phyloP scores from a whole-genome alignment of 2,797 vertebrate genomes.

The Sylvilagus floridanus region DNA sequence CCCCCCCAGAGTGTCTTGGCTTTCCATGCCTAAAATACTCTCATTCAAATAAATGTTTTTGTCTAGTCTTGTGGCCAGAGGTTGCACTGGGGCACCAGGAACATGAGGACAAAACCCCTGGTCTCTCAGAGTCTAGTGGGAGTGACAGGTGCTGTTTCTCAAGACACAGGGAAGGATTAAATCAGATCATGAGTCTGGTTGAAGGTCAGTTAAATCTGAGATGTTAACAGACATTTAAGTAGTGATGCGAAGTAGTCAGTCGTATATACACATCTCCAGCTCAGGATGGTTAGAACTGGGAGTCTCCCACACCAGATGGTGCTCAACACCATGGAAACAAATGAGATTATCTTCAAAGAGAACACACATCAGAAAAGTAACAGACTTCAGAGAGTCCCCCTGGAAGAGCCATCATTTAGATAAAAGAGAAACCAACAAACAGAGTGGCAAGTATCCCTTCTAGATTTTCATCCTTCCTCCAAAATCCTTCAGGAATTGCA shows the following conservation, averaged over 20 bases:
- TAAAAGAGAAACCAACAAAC: background rate
- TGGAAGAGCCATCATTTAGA: background rate
- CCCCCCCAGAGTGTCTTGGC: too few relatives aligned
- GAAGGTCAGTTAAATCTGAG: conserved; percentile 27
- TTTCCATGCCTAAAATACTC: too few relatives aligned
- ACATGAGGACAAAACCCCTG: background rate
- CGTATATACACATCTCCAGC: conserved; percentile 26
- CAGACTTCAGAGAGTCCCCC: background rate
- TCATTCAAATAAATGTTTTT: conserved; percentile 44
- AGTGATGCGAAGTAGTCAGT: background rate
- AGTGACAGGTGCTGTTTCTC: background rate
- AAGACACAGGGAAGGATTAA: background rate
- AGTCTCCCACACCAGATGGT: conserved; percentile 34
- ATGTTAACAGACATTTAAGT: conserved; percentile 12
- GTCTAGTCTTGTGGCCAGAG: background rate
- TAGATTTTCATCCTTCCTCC: background rate
- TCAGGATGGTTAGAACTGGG: background rate
- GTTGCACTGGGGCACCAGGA: background rate
- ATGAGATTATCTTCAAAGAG: conserved; percentile 18
- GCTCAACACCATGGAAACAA: conserved; percentile 50
- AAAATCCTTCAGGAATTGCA: conserved; percentile 15
- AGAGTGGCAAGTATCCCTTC: background rate
- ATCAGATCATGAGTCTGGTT: conserved; percentile 43
- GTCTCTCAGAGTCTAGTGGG: background rate
- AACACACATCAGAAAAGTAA: background rate